Evolutionary conservation across 2,797 vertebrate genomes (phyloP).

Genomic region (Oreochromis grahami): DNA sequence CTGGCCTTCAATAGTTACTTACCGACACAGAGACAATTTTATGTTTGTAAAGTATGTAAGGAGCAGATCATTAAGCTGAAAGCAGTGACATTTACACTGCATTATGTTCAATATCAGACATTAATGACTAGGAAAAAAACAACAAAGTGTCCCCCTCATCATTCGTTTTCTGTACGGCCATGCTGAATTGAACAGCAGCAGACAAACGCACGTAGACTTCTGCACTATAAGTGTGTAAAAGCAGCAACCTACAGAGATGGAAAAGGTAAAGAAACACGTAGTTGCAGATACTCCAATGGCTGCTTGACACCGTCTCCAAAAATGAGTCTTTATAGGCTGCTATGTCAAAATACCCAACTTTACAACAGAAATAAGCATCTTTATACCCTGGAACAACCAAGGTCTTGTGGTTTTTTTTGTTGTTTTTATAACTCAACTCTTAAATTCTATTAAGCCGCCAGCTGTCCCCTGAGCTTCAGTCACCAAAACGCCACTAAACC

Average conservation of each 20-base stretch:
- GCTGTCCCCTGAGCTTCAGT: background rate
- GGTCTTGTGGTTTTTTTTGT: background rate
- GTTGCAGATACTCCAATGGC: background rate
- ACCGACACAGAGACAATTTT: background rate
- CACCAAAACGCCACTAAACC: background rate
- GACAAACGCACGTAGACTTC: background rate
- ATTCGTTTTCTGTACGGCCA: background rate
- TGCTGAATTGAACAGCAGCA: background rate
- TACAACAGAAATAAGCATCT: background rate
- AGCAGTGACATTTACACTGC: background rate
- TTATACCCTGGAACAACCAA: background rate
- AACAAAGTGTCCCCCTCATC: background rate
- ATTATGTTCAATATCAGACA: background rate
- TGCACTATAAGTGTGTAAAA: background rate
- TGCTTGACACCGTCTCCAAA: background rate
- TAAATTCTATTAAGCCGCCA: background rate
- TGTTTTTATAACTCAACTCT: background rate
- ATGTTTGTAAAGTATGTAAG: background rate
- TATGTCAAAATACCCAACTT: background rate
- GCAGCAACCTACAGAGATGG: background rate
- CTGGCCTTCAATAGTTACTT: conserved; percentile 1
- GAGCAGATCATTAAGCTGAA: conserved; percentile 10
- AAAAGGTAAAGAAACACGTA: background rate
- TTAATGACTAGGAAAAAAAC: background rate
- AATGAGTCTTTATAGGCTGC: background rate